Evolutionary conservation across 2,113 vertebrate genomes (phyloP).

Genomic region (Vulpes lagopus): DNA sequence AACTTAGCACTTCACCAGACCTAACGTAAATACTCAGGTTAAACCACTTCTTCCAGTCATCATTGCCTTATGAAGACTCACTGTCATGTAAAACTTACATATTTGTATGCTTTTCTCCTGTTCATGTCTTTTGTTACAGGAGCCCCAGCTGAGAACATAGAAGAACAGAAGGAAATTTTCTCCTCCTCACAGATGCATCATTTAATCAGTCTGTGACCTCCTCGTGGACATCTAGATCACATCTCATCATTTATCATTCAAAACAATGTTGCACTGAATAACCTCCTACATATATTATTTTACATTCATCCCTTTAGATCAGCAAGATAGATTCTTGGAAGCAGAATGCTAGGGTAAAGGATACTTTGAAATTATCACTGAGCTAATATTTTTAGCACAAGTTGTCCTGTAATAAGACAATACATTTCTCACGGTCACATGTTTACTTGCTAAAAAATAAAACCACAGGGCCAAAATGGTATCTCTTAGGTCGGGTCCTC

Average conservation of each 20-base stretch:
- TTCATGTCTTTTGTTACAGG: background rate
- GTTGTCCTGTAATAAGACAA: background rate
- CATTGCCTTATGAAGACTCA: background rate
- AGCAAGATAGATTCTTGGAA: background rate
- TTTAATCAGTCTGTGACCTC: background rate
- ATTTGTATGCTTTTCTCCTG: background rate
- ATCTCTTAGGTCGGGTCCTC: background rate
- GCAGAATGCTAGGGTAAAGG: background rate
- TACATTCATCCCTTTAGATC: background rate
- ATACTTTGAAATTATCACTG: background rate
- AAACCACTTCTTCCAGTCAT: background rate
- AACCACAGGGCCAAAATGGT: background rate
- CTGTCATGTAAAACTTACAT: background rate
- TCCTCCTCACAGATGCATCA: background rate
- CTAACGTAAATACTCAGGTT: background rate
- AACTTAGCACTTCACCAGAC: background rate
- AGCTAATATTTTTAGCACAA: slow-evolving; percentile 1
- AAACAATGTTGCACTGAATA: background rate
- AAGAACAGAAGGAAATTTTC: background rate
- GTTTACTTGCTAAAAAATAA: background rate
- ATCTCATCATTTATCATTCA: background rate
- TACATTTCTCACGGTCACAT: background rate
- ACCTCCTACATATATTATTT: background rate
- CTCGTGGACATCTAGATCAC: background rate
- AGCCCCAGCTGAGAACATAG: background rate